Conservation (phyloP, 2,888 invertebrate genomes). For the Tenodera sinensis region DNA sequence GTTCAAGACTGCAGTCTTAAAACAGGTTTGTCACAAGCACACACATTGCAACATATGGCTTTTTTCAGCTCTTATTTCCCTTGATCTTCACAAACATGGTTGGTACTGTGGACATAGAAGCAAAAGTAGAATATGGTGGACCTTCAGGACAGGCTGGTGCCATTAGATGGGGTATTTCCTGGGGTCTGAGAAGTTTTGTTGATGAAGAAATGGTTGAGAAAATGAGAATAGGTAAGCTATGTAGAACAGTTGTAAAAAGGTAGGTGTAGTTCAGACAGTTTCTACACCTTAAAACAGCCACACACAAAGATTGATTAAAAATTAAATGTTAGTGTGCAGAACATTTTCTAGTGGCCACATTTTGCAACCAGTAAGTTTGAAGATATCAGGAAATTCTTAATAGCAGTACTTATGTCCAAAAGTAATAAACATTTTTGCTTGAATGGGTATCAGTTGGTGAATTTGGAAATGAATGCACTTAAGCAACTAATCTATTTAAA, state of each 20-base stretch:
- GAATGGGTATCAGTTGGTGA: too few species aligned
- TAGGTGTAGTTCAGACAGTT: background rate
- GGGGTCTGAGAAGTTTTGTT: conserved; percentile 79
- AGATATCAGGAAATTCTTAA: too few species aligned
- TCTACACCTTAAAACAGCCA: background rate
- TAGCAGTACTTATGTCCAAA: too few species aligned
- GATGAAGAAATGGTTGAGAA: conserved; percentile 69
- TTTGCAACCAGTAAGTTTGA: background rate
- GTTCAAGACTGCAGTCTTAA: background rate
- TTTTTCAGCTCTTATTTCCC: conserved; percentile 72
- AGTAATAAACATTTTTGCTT: too few species aligned
- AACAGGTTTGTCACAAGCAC: background rate
- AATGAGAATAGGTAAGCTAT: conserved; percentile 73
- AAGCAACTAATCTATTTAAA: too few species aligned
- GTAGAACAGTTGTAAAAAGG: background rate
- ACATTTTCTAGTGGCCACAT: background rate
- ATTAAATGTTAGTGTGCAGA: background rate
- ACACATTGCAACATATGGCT: conserved; percentile 6
- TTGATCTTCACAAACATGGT: conserved; percentile 73
- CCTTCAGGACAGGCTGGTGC: conserved; percentile 82
- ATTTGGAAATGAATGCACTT: too few species aligned
- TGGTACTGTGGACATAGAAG: conserved; percentile 78
- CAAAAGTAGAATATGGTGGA: conserved; percentile 69
- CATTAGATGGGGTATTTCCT: conserved; percentile 82
- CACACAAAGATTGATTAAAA: background rate